These are phyloP conservation scores for Sciaenops ocellatus DNA, from an alignment of 2,797 vertebrate species.

Conservation along the genomic window DNA sequence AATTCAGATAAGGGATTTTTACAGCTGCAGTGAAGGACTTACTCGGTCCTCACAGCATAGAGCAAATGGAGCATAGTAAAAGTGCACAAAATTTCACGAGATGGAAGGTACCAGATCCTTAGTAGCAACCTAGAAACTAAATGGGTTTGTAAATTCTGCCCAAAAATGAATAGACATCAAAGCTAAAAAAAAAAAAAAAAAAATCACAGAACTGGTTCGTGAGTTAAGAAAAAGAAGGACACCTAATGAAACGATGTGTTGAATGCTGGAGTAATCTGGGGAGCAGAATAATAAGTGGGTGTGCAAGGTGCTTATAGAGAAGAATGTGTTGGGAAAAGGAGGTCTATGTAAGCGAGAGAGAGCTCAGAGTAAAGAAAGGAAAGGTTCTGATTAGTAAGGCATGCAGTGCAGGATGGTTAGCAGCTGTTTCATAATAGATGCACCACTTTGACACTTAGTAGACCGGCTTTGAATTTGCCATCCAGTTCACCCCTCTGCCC, in stretches of 20 bases:
- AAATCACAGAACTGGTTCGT: constrained; percentile 1
- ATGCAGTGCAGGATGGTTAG: constrained; percentile 4
- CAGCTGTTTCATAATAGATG: constrained; percentile 36
- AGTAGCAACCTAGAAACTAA: constrained; percentile 22
- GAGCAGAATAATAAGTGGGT: not conserved
- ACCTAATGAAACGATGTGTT: constrained; percentile 5
- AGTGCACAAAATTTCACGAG: constrained; percentile 10
- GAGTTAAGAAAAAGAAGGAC: constrained; percentile 16
- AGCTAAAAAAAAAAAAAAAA: not conserved
- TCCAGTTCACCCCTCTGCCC: not conserved
- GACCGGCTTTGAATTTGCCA: constrained; percentile 12
- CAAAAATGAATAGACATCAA: constrained; percentile 2
- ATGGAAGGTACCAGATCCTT: constrained; percentile 29
- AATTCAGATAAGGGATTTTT: constrained; percentile 62
- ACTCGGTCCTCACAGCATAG: constrained; percentile 21
- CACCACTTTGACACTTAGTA: constrained; percentile 15
- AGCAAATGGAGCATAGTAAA: constrained; percentile 30
- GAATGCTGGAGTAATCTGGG: constrained; percentile 2
- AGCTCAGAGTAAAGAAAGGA: not conserved
- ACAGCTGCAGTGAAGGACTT: constrained; percentile 38
- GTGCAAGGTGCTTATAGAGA: not conserved
- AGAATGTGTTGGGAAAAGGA: constrained; percentile 19
- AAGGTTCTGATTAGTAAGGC: constrained; percentile 9
- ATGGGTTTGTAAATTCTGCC: constrained; percentile 20
- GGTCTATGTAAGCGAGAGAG: not conserved